phyloP scores from a whole-genome alignment of 2,113 vertebrate species.

The Apistogramma diplotaenia region DNA sequence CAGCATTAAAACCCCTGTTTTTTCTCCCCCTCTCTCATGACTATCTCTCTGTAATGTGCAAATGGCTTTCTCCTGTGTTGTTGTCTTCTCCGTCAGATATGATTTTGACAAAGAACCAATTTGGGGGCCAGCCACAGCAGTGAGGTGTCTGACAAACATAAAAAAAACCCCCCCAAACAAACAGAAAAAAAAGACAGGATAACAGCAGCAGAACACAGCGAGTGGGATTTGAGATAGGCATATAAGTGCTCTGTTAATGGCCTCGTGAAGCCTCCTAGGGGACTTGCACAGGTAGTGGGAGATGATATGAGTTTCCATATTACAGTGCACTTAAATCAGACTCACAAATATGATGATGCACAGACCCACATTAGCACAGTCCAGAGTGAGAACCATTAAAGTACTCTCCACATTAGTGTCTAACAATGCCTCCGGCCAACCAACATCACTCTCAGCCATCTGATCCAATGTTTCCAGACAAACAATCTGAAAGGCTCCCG shows the following conservation, averaged over 20 bases:
- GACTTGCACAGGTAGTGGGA: neutral
- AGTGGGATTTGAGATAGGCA: neutral
- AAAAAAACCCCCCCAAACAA: conserved; percentile 25
- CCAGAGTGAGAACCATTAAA: conserved; percentile 45
- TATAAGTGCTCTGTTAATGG: conserved; percentile 26
- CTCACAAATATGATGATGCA: neutral
- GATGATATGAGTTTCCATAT: conserved; percentile 21
- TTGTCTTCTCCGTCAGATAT: neutral
- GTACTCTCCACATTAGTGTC: conserved; percentile 29
- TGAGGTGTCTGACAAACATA: conserved; percentile 10
- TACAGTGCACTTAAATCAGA: neutral
- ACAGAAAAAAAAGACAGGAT: conserved; percentile 17
- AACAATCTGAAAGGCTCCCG: neutral
- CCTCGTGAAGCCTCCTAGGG: neutral
- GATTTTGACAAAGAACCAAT: conserved; percentile 9
- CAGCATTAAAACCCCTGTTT: conserved; percentile 54
- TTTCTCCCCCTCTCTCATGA: neutral
- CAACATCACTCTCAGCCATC: conserved; percentile 2
- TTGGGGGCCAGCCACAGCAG: neutral
- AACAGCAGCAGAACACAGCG: neutral
- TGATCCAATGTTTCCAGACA: conserved; percentile 35
- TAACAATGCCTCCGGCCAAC: conserved; percentile 24
- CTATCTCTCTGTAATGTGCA: conserved; percentile 14
- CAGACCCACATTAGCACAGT: conserved; percentile 4
- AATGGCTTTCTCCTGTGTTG: conserved; percentile 6